These are phyloP conservation scores for Tenualosa ilisha DNA, from an alignment of 2,797 vertebrate species.

Conservation along the genomic window DNA sequence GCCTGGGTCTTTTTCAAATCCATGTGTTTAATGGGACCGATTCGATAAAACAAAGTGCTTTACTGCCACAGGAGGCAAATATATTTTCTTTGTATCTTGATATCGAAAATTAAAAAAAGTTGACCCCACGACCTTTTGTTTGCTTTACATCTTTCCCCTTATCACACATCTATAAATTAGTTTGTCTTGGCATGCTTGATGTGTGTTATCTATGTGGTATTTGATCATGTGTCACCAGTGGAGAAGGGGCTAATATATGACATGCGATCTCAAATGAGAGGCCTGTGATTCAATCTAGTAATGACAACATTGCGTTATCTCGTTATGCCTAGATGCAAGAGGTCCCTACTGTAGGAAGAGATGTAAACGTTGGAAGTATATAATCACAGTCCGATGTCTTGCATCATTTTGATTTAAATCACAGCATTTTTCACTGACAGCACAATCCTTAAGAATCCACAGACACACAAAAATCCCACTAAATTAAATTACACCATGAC, in stretches of 20 bases:
- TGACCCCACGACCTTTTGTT: neutral
- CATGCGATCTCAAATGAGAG: neutral
- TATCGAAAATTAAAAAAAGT: constrained; percentile 3
- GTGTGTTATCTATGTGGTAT: neutral
- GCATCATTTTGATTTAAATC: neutral
- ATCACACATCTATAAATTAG: constrained; percentile 19
- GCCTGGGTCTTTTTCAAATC: neutral
- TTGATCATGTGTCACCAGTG: neutral
- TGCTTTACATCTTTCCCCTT: neutral
- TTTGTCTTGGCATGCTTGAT: constrained; percentile 4
- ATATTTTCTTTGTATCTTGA: neutral
- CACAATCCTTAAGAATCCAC: neutral
- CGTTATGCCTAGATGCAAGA: neutral
- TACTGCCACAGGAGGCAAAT: neutral
- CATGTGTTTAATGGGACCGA: neutral
- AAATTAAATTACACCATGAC: neutral
- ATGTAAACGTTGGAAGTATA: neutral
- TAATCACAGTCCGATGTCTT: neutral
- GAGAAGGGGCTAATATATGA: constrained; percentile 13
- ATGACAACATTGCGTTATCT: constrained; percentile 30
- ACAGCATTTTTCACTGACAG: neutral
- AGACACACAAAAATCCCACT: neutral
- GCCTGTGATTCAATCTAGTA: constrained; percentile 3
- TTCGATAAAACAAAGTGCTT: neutral
- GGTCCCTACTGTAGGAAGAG: constrained; percentile 9